Base-by-base conservation (phyloP, 37 sponge, comb jelly and placozoan species). In the Halichondria panicea region DNA sequence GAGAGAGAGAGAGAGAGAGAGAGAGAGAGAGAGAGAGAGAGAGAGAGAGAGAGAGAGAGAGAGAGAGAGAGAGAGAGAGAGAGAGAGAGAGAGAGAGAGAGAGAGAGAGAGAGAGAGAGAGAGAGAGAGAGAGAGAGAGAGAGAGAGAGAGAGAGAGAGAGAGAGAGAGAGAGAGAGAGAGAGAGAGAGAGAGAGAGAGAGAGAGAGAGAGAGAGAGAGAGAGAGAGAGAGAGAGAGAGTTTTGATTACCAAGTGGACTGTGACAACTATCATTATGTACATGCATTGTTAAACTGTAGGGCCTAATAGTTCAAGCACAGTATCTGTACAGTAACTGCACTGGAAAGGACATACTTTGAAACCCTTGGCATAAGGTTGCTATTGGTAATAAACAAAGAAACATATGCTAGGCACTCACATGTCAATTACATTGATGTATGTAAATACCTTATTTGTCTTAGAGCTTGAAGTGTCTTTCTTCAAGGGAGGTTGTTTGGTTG, bases 181-280 rank as follows among this genome's bases (percentile, higher is more conserved):
- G 62, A 74, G 75, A 74, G 75, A 59, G 75, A 62, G 75, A 74
- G 75, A 59, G 62, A 74, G 75, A 62, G 75, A 59, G 75, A 62
- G 80, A 79, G 70, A 54, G 70, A 79, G 80, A 46, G 80, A 68
- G 80, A 69, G 80, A 79, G 80, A 54, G 70, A 79, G 80, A 69
- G 80, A n/a, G n/a, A n/a, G n/a, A n/a, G n/a, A n/a, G n/a, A n/a
- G n/a, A n/a, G n/a, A n/a, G n/a, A n/a, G n/a, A 68, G 80, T 18
- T 48, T 15, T 48, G 15, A 48, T 11, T 15, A 48, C 15, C 15
- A 52, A 36, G 32, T 48, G 52, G 52, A 48, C n/a, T n/a, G n/a
- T n/a, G n/a, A n/a, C n/a, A n/a, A n/a, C n/a, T n/a, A n/a, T n/a
- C n/a, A n/a, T n/a, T n/a, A 48, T 48, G 15, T 48, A 48, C 52